These are phyloP conservation scores for Erethizon dorsatum DNA, from an alignment of 2,797 vertebrate species.

Conservation along the genomic window DNA sequence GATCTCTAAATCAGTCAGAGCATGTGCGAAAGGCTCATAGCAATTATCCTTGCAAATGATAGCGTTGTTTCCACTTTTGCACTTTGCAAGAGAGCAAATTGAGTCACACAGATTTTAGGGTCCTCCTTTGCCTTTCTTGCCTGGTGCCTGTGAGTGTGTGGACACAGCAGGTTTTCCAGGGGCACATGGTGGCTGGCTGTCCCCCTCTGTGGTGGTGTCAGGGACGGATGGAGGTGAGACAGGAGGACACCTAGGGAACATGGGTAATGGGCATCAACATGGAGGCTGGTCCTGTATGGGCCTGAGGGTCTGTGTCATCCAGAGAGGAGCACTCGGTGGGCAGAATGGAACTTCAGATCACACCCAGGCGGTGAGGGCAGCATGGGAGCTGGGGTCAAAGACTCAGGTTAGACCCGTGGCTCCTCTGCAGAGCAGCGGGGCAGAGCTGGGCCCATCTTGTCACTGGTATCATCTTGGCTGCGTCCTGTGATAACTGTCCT, in stretches of 20 bases:
- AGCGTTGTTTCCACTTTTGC: slow-evolving; percentile 9
- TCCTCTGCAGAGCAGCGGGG: background rate
- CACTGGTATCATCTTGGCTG: background rate
- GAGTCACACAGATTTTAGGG: slow-evolving; percentile 8
- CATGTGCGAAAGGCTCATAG: background rate
- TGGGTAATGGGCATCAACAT: background rate
- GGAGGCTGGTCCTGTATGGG: background rate
- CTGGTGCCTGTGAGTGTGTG: background rate
- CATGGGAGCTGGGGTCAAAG: background rate
- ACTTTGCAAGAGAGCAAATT: background rate
- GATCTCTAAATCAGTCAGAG: slow-evolving; percentile 19
- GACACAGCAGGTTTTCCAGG: background rate
- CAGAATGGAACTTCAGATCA: slow-evolving; percentile 13
- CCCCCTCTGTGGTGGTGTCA: background rate
- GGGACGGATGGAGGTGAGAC: slow-evolving; percentile 28
- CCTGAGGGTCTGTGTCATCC: background rate
- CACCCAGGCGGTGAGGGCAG: background rate
- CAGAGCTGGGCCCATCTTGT: background rate
- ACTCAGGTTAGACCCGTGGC: background rate
- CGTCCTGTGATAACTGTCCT: background rate
- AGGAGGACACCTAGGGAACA: background rate
- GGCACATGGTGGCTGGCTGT: background rate
- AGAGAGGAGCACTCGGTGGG: background rate
- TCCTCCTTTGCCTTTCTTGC: background rate
- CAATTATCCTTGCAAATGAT: slow-evolving; percentile 42